Evolutionary conservation across 2,888 invertebrate genomes (phyloP).

Genomic region (Tipula lateralis): DNA sequence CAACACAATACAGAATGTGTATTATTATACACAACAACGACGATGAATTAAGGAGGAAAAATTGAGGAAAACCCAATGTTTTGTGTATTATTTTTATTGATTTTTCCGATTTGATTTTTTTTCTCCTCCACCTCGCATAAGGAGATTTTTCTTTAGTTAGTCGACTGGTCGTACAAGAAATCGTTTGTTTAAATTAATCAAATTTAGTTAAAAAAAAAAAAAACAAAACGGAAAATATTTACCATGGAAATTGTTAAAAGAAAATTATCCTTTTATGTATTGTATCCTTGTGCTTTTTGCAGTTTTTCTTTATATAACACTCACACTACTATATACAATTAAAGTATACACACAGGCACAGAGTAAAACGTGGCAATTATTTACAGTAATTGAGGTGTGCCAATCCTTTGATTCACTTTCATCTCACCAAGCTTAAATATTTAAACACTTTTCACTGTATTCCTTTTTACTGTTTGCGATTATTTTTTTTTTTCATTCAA

Average conservation of each 20-base stretch:
- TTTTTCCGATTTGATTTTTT: neutral
- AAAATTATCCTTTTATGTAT: neutral
- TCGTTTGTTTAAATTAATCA: neutral
- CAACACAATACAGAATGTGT: neutral
- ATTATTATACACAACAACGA: neutral
- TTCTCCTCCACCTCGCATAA: neutral
- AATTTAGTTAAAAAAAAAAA: neutral
- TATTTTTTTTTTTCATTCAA: neutral
- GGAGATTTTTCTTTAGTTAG: neutral
- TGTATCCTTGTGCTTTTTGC: neutral
- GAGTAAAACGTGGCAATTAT: neutral
- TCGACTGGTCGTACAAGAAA: neutral
- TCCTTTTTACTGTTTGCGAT: neutral
- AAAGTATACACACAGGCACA: neutral
- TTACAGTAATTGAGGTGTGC: conserved; percentile 24
- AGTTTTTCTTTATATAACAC: neutral
- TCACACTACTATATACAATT: neutral
- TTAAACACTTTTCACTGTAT: neutral
- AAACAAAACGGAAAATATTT: neutral
- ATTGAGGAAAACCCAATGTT: neutral
- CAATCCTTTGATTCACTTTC: conserved; percentile 24
- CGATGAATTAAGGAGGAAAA: neutral
- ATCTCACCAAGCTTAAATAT: neutral
- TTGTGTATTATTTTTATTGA: neutral
- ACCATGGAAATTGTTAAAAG: neutral